A percentile compares a stretch with the other conserved stretches of the same genome.
These are phyloP conservation scores for Magallana gigas DNA, from an alignment of 1,140 invertebrate species.

Conservation along the genomic window DNA sequence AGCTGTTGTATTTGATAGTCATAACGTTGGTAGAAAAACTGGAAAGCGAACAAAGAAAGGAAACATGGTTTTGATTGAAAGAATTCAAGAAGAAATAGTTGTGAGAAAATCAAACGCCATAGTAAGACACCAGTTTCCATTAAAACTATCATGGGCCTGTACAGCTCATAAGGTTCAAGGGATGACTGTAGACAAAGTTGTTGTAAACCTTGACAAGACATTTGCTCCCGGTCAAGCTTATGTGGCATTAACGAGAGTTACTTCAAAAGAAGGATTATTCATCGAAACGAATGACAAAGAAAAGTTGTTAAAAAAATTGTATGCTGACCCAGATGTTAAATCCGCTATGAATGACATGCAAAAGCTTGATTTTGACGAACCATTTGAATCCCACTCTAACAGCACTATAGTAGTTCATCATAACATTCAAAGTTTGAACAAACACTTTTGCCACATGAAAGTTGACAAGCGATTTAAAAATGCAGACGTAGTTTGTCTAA, in stretches of 20 bases:
- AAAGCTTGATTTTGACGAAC: neutral
- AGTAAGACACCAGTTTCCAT: neutral
- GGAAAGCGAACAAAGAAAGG: too few relatives aligned
- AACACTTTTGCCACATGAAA: neutral
- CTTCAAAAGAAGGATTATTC: too few relatives aligned
- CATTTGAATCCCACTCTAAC: too few relatives aligned
- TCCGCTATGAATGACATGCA: constrained; percentile 22
- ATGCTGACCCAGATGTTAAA: too few relatives aligned
- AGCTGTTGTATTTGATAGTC: too few relatives aligned
- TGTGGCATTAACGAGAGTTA: too few relatives aligned
- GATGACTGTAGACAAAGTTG: too few relatives aligned
- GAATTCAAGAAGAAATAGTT: neutral
- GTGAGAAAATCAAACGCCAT: neutral
- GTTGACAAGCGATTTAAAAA: neutral
- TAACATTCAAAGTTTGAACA: constrained; percentile 11
- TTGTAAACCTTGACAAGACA: too few relatives aligned
- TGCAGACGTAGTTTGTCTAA: constrained; percentile 39
- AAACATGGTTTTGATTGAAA: neutral
- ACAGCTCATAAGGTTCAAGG: constrained; percentile 51
- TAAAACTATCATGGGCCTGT: constrained; percentile 42
- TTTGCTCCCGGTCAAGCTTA: too few relatives aligned
- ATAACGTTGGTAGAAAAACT: too few relatives aligned
- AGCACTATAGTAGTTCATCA: neutral
- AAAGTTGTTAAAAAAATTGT: too few relatives aligned
- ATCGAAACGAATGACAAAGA: too few relatives aligned